phyloP scores from a whole-genome alignment of 2,113 vertebrate genomes.

The Salvelinus alpinus region DNA sequence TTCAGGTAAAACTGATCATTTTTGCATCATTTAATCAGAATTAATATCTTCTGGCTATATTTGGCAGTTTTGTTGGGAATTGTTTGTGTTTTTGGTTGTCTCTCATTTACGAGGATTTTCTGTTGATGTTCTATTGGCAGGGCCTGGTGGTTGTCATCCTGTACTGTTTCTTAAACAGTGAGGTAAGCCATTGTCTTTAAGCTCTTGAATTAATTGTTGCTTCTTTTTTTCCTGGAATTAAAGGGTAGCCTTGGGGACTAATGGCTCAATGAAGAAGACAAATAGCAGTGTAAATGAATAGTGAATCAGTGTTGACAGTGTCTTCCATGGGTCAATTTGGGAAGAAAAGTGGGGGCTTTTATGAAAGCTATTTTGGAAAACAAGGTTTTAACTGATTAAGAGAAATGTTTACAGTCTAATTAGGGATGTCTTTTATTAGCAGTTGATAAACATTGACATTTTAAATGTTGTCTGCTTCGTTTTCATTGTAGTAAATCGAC shows the following conservation, averaged over 20 bases:
- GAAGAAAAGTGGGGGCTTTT: too few species aligned
- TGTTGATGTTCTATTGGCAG: constrained; percentile 61
- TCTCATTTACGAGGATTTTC: background rate
- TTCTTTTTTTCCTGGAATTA: background rate
- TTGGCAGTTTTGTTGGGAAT: background rate
- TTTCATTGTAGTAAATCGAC: too few species aligned
- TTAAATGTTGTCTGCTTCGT: too few species aligned
- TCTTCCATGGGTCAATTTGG: too few species aligned
- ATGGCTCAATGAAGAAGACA: background rate
- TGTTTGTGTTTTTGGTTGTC: constrained; percentile 68
- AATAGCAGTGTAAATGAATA: background rate
- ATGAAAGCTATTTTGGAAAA: too few species aligned
- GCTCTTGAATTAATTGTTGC: constrained; percentile 10
- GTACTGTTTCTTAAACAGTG: constrained; percentile 89
- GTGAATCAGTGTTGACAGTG: background rate
- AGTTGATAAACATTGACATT: too few species aligned
- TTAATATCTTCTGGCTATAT: background rate
- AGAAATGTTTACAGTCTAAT: too few species aligned
- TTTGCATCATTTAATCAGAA: constrained; percentile 37
- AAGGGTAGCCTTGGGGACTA: background rate
- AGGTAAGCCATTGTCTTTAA: constrained; percentile 78
- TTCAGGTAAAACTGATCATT: constrained; percentile 77
- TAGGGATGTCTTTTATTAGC: too few species aligned
- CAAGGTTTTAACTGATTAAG: too few species aligned
- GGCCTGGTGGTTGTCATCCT: constrained; percentile 86